Conservation (phyloP, 2,888 invertebrate species). For the Palloptera scutellata region DNA sequence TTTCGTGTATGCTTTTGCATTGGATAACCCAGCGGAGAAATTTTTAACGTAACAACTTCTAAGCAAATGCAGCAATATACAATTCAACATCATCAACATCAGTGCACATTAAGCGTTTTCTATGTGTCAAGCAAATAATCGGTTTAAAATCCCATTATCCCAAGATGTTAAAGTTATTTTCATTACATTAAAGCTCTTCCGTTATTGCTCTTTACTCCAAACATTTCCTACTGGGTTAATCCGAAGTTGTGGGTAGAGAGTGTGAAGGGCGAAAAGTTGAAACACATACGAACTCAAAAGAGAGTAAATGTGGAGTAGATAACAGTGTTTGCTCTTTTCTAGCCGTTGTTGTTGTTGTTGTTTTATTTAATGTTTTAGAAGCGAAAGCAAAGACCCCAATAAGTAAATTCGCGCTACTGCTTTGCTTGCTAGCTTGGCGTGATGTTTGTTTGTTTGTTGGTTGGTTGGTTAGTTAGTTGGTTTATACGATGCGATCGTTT, state of each 20-base stretch:
- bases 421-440: background rate
- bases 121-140: constrained; percentile 17
- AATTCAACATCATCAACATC: no score
- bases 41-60: no score
- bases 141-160: no score
- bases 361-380: no score
- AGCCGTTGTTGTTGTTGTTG: background rate
- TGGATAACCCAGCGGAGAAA: no score
- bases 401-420: no score
- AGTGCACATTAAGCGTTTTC: constrained; percentile 29
- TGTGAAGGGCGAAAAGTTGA: background rate
- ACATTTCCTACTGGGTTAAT: constrained; percentile 25
- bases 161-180: no score
- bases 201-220: constrained; percentile 31
- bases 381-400: no score
- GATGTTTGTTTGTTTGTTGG: no score
- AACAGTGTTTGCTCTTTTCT: background rate
- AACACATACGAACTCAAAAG: no score
- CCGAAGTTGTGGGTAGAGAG: constrained; percentile 1
- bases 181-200: constrained; percentile 23
- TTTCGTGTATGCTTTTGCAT: no score
- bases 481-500: background rate
- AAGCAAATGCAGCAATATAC: background rate
- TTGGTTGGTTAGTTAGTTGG: no score
- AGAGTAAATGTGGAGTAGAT: background rate